These are phyloP conservation scores for Coracias cyanogaster DNA, from an alignment of 2,797 vertebrate genomes.

Conservation along the genomic window DNA sequence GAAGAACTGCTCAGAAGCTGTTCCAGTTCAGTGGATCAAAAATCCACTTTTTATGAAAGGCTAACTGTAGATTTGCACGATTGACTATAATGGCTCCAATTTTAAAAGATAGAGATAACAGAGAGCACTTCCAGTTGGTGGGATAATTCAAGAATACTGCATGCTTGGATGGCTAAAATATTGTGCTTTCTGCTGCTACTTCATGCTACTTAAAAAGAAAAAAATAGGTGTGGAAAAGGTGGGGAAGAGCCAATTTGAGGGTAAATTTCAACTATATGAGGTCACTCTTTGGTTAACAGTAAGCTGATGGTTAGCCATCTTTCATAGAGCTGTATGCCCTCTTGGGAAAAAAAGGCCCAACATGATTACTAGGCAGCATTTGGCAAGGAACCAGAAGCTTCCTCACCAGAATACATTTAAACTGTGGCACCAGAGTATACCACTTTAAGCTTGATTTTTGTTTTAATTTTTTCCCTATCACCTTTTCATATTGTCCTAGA, in stretches of 20 bases:
- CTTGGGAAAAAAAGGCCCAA: neutral
- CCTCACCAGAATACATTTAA: neutral
- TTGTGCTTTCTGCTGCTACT: conserved; percentile 66
- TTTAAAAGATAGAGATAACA: conserved; percentile 75
- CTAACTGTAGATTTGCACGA: conserved; percentile 72
- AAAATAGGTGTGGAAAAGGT: conserved; percentile 28
- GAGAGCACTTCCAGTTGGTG: conserved; percentile 72
- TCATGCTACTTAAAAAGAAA: conserved; percentile 46
- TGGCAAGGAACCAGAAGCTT: neutral
- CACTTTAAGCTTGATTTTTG: neutral
- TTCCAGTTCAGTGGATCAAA: conserved; percentile 79
- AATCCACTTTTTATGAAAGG: conserved; percentile 69
- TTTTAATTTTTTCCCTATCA: neutral
- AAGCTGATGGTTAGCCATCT: conserved; percentile 28
- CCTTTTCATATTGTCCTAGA: neutral
- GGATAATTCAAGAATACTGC: conserved; percentile 67
- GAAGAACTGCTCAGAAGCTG: conserved; percentile 47
- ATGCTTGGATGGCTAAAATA: conserved; percentile 72
- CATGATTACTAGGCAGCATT: neutral
- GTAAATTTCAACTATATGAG: conserved; percentile 51
- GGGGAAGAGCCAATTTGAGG: conserved; percentile 34
- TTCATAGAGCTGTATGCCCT: neutral
- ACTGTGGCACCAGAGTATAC: neutral
- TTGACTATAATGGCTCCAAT: conserved; percentile 78
- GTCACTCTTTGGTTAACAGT: conserved; percentile 68